A percentile compares a stretch with the other conserved stretches of the same genome.
Conservation (phyloP, 2,888 invertebrate genomes). For the Fragum sueziense region DNA sequence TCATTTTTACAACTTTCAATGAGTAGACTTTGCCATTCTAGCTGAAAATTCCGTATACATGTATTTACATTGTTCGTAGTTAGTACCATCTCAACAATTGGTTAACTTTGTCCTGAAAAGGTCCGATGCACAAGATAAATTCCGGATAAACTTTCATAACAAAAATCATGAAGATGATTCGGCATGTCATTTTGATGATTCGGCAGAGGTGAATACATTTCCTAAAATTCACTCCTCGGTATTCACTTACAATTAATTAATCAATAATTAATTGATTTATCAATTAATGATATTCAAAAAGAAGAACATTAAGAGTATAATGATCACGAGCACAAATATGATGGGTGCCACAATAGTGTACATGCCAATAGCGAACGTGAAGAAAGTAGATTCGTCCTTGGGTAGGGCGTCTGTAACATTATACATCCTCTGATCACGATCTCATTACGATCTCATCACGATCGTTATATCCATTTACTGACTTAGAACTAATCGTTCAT, state of each 20-base stretch:
- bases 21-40: no score
- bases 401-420: slow-evolving; percentile 26
- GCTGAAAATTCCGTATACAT: no score
- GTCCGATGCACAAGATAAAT: no score
- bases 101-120: no score
- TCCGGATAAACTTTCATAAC: no score
- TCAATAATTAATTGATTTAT: neutral
- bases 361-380: slow-evolving; percentile 18
- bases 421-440: slow-evolving; percentile 13
- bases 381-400: slow-evolving; percentile 16
- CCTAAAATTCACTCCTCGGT: neutral
- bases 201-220: no score
- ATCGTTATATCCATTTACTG: neutral
- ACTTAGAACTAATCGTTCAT: neutral
- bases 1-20: no score
- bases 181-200: no score
- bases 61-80: no score
- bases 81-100: no score
- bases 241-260: neutral
- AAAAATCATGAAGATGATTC: no score
- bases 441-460: neutral
- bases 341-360: slow-evolving; percentile 14
- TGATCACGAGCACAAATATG: slow-evolving; percentile 20
- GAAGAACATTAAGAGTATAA: slow-evolving; percentile 27
- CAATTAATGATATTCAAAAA: slow-evolving; percentile 9